Base-by-base conservation (phyloP, 2,888 invertebrate species). In the Drosophila borborema region DNA sequence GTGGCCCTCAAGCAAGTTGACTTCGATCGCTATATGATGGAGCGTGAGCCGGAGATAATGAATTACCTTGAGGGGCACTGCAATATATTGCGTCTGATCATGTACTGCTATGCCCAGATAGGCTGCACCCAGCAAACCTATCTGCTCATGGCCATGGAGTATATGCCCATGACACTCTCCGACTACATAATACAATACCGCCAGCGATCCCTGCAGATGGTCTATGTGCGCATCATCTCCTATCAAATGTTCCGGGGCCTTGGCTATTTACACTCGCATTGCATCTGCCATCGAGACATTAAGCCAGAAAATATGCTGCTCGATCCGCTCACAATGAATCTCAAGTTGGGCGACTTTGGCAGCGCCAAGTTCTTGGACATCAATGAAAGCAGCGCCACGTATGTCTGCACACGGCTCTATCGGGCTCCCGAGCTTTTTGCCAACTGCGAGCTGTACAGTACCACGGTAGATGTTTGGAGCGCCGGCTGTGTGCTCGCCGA, bases 1-100 rank as follows among this genome's bases (percentile, higher is more conserved):
- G 98, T 99, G 92, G 99, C 99, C 92, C 99, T 99, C 94, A 99
- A 99, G 94, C 99, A 99, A 95, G 99, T 99, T 94, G 96, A 99
- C 92, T 99, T 99, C 95, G 99, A 99, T 94, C 98, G 99, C 94
- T 95, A 98, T 94, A 98, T 99, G 95, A 99, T 98, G 98, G 99
- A 99, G 94, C 97, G 99, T 92, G 99, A 99, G 95, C 95, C 99
- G 94, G 98, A 99, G 95, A 99, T 99, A 88, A 99, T 99, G 99
- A 96, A 98, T 97, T 94, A 95, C 8, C 40, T 99, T 94, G 18
- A n/a, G 4, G 98, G 99, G 94, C 99, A 99, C 94, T 98, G 98
- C 96, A 99, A 99, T 95, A 99, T 99, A 95, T 99, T 99, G 93
- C 98, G 98, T 95, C 96, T 99, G 94, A 98, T 98, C 96, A 99